phyloP scores from a whole-genome alignment of 2,888 invertebrate species.

The Cephus rjabovi region DNA sequence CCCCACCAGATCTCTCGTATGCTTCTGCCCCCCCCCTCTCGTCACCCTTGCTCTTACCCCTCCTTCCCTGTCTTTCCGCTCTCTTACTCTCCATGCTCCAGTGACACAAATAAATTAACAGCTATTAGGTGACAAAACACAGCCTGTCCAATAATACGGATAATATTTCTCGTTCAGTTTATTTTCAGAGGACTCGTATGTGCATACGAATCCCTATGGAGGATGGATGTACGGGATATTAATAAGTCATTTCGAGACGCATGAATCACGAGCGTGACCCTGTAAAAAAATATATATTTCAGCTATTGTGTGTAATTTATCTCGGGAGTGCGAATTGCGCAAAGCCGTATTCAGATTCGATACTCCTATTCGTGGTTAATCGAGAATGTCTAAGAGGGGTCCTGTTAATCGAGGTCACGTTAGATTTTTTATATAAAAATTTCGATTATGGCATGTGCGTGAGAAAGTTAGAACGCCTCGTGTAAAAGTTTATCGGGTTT shows the following conservation, averaged over 20 bases:
- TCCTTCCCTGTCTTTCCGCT: background rate
- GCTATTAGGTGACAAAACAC: conserved; percentile 19
- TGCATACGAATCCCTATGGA: background rate
- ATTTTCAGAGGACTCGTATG: background rate
- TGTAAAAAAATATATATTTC: background rate
- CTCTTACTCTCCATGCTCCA: background rate
- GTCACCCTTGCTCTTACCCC: background rate
- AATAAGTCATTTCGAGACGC: background rate
- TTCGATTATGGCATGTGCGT: background rate
- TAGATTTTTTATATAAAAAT: background rate
- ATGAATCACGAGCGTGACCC: background rate
- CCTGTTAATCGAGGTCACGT: too few species aligned
- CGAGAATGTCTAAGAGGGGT: background rate
- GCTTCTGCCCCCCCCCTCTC: background rate
- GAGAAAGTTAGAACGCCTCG: background rate
- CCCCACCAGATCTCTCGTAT: too few species aligned
- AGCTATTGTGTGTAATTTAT: background rate
- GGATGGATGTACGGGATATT: background rate
- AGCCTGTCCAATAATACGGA: conserved; percentile 16
- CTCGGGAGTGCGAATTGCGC: background rate
- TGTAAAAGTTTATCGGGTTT: background rate
- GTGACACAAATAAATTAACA: conserved; percentile 11
- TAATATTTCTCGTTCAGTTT: conserved; percentile 5
- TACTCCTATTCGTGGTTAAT: background rate
- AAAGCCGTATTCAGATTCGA: background rate